Evolutionary conservation across 2,888 invertebrate genomes (phyloP), one percentile per base, ranked within the genome.

Genomic region (Auanema freiburgensis): DNA sequence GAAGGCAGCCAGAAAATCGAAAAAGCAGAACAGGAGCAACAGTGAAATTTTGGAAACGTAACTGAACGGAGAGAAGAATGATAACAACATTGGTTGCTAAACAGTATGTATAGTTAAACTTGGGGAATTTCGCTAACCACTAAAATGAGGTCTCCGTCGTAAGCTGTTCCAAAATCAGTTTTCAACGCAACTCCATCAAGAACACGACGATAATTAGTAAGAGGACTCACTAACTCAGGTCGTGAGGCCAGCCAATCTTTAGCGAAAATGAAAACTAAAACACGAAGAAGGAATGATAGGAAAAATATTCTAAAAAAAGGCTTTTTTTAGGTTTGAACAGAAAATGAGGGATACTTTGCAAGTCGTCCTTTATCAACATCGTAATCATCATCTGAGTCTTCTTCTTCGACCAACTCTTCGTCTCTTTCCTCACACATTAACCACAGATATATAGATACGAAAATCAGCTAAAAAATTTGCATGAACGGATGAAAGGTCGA

Each of bases 91-190:
- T 10, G 61, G 61, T 55, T 50, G 55, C 55, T 59, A 43, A 33
- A n/a, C n/a, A n/a, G n/a, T n/a, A n/a, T n/a, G n/a, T n/a, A n/a
- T n/a, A 53, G 49, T 8, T 10, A 25, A 23, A 23, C 14, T 33
- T 25, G 16, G 12, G 2, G 16, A 12, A 12, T 14, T 18, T n/a
- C 18, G 12, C 42, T 41, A 16, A 63, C 63, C 12, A 58, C 24
- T n/a, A 53, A 54, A 58, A 63, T 25, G 10, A 54, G 50, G 25
- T 63, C 63, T 23, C 63, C 63, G 11, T 57, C 44, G 50, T 63
- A 70, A 1, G 72, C 69, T 42, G 66, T 61, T 14, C 69, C 43
- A 1, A 61, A 64, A 43, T 67, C 60, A 10, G 65, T 57, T 14
- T 65, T 41, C 49, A 71, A 44, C 1, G 69, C 65, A n/a, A 71